phyloP scores from a whole-genome alignment of 2,113 vertebrate species.

The Propithecus coquereli region DNA sequence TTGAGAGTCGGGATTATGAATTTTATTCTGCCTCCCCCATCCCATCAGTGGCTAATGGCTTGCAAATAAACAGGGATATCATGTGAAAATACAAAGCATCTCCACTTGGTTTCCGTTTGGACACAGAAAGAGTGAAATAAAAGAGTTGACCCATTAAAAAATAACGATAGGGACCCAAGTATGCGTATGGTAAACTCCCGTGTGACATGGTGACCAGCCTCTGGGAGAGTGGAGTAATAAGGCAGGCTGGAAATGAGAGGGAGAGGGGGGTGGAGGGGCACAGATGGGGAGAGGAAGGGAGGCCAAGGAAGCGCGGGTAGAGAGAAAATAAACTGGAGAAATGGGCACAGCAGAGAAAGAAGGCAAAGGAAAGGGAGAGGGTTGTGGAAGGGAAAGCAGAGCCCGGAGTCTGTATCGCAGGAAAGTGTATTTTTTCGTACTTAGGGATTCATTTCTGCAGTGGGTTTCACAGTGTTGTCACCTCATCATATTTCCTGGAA shows the following conservation, averaged over 20 bases:
- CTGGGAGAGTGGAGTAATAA: not conserved
- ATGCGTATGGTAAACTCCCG: not conserved
- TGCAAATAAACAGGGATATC: not conserved
- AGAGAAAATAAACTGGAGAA: not conserved
- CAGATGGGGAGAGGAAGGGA: not conserved
- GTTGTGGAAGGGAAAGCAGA: not conserved
- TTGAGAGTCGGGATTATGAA: not conserved
- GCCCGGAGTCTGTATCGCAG: not conserved
- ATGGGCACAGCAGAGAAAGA: not conserved
- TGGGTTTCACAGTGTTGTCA: not conserved
- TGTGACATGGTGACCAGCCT: not conserved
- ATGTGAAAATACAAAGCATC: not conserved
- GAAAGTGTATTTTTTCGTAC: not conserved
- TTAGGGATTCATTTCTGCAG: not conserved
- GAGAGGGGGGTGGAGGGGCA: not conserved
- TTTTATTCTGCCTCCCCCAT: not conserved
- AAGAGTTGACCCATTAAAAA: not conserved
- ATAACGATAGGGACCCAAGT: not conserved
- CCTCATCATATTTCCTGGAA: constrained; percentile 15
- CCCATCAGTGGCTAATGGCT: not conserved
- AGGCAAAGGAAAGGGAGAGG: not conserved
- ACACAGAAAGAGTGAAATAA: not conserved
- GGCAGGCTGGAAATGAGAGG: not conserved
- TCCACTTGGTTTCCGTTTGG: not conserved
- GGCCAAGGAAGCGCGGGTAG: not conserved